Base-by-base conservation (phyloP, 2,113 vertebrate species). In the Falcunculus frontatus region DNA sequence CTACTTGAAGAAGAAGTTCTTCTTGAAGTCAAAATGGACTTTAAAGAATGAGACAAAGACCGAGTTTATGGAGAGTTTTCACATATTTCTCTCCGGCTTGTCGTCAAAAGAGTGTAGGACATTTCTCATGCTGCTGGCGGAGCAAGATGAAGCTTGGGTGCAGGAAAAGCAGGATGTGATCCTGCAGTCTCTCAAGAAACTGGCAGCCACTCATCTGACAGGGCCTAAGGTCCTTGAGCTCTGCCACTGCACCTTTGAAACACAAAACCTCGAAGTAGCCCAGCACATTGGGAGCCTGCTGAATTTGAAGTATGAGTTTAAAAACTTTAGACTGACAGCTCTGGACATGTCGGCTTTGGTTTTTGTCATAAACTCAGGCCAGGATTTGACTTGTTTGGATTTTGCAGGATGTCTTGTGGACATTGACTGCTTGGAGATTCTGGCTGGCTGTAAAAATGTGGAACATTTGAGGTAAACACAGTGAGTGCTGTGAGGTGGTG, bases 171-270 rank as follows among this genome's bases (percentile, higher is more conserved):
- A 99, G 95, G 83, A 86, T 1, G 22, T 93, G 1, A 97, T 99
- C 37, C 59, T 97, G 35, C 97, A 98, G 68, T 89, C 95, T 11
- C 88, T 99, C 32, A 87, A 39, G 78, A 97, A 94, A 52, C 60
- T 99, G 50, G 98, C 98, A 30, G 49, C 84, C 67, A 98, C 88
- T 59, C 97, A 70, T 22, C 97, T 99, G n/a, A 99, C 98, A 1
- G 99, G 99, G 8, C 99, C 99, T 12, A 99, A 99, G 94, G 93
- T 99, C 29, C 79, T 98, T 9, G 98, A 99, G 92, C 97, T 99
- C 75, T 99, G 98, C 81, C 98, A 98, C 69, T 99, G 98, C 50
- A 95, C 98, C 5, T 97, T 98, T 37, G 99, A 99, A 97, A 98
- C 98, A 0, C 98, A 99, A 93, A 97, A 98, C 77, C 55, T 68